A percentile compares a stretch with the other conserved stretches of the same genome.
These are phyloP conservation scores for Saturnia japonica DNA, from an alignment of 2,888 invertebrate species.

Conservation along the genomic window DNA sequence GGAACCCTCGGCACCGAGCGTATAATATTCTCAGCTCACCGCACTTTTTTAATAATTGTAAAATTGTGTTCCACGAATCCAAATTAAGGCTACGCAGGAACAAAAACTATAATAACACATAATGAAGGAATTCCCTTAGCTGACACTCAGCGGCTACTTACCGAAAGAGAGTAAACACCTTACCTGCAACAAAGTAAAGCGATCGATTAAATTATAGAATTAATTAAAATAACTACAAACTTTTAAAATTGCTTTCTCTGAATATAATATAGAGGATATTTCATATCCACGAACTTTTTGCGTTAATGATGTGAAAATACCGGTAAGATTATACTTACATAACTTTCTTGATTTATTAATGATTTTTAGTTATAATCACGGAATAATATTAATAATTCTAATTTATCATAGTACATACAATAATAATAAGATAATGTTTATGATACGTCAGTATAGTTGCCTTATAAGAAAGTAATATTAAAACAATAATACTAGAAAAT, in stretches of 20 bases:
- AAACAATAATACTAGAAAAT: no score
- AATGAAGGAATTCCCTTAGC: constrained; percentile 1
- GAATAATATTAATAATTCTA: no score
- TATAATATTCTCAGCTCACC: neutral
- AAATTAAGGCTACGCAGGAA: neutral
- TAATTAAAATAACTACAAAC: constrained; percentile 23
- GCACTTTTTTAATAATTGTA: neutral
- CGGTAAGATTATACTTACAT: no score
- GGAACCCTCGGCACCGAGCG: neutral
- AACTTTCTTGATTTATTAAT: no score
- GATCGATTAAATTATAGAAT: constrained; percentile 27
- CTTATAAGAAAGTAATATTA: no score
- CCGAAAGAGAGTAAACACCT: constrained; percentile 31
- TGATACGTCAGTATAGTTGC: no score
- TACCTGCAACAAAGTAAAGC: constrained; percentile 51
- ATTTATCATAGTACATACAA: no score
- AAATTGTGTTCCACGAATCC: constrained; percentile 5
- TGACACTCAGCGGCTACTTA: constrained; percentile 26
- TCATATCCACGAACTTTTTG: no score
- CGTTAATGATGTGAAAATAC: no score
- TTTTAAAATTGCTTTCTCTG: neutral
- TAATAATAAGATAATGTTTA: no score
- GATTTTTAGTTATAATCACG: no score
- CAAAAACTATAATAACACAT: constrained; percentile 6
- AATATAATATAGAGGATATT: no score